A percentile compares a stretch with the other conserved stretches of the same genome.
phyloP scores from a whole-genome alignment of 2,888 invertebrate genomes.

The Parnassius apollo region DNA sequence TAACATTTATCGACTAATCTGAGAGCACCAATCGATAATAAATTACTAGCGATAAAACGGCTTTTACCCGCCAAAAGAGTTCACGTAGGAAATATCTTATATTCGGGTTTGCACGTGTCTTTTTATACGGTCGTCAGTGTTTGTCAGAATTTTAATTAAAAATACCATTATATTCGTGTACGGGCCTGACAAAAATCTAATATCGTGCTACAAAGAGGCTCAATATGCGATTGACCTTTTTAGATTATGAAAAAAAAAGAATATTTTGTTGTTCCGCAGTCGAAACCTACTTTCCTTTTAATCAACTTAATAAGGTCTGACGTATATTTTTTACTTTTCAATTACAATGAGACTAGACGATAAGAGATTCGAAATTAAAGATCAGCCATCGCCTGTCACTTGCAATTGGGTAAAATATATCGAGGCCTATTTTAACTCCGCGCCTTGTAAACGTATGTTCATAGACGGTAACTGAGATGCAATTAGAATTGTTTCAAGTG shows the following conservation, averaged over 20 bases:
- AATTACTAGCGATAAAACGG: conserved; percentile 25
- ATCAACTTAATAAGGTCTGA: conserved; percentile 23
- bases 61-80: conserved; percentile 15
- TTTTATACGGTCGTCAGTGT: conserved; percentile 2
- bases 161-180: conserved; percentile 21
- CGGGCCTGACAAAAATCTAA: conserved; percentile 16
- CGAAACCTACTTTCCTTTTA: conserved; percentile 21
- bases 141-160: conserved; percentile 21
- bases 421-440: conserved; percentile 13
- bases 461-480: conserved; percentile 14
- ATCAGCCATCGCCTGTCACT: conserved; percentile 16
- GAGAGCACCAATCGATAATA: conserved; percentile 13
- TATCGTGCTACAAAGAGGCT: conserved; percentile 14
- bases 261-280: conserved; percentile 15
- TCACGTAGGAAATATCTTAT: conserved; percentile 1
- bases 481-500: conserved; percentile 16
- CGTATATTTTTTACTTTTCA: conserved; percentile 14
- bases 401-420: conserved; percentile 17
- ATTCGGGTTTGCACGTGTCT: conserved; percentile 13
- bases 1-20: conserved; percentile 22
- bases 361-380: conserved; percentile 14
- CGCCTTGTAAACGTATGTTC: background rate
- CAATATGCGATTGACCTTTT: conserved; percentile 20
- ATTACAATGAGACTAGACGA: conserved; percentile 15
- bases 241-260: conserved; percentile 15